These are phyloP conservation scores for Megaceryle torquata DNA, from an alignment of 2,113 vertebrate genomes.

Conservation along the genomic window DNA sequence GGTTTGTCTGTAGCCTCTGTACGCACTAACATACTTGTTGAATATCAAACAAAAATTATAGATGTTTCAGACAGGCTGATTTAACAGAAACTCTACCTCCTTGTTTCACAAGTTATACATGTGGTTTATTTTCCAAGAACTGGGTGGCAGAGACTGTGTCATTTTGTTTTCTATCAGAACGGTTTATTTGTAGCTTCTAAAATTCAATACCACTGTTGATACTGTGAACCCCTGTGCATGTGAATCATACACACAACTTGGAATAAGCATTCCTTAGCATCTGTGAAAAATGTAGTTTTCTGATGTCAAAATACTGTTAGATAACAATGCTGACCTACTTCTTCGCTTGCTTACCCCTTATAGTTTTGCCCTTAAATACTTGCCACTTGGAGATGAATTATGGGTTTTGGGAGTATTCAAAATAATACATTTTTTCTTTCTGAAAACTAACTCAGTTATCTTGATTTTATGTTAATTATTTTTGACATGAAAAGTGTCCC, in stretches of 20 bases:
- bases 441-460: background rate
- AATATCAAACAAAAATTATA: background rate
- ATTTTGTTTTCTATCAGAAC: constrained; percentile 16
- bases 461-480: background rate
- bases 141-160: background rate
- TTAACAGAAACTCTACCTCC: background rate
- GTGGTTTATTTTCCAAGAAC: constrained; percentile 26
- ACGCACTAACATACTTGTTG: background rate
- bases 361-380: background rate
- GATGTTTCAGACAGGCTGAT: background rate
- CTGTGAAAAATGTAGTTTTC: background rate
- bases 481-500: background rate
- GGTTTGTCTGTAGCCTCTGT: background rate
- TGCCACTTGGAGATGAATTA: background rate
- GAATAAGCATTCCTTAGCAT: background rate
- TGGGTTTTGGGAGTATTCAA: background rate
- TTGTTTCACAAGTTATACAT: background rate
- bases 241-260: background rate
- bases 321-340: background rate
- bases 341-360: background rate
- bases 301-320: background rate
- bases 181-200: background rate
- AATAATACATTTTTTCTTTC: background rate
- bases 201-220: background rate
- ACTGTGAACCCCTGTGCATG: background rate